Evolutionary conservation across 2,113 vertebrate genomes (phyloP).

Genomic region (Aptenodytes forsteri): DNA sequence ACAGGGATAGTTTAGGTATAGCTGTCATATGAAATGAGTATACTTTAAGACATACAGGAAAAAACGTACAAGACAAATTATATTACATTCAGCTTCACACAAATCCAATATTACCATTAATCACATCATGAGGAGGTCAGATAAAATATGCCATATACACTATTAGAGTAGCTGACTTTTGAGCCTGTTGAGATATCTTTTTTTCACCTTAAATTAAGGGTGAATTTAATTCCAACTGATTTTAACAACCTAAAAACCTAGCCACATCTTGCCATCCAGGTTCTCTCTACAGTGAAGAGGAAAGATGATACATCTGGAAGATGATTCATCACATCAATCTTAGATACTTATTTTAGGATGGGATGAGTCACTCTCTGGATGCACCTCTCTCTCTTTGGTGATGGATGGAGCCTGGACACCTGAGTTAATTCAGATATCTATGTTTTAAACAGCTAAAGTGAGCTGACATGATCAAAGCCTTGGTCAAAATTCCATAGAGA

Average conservation of each 20-base stretch:
- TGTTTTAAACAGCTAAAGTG: neutral
- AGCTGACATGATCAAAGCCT: neutral
- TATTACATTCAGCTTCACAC: neutral
- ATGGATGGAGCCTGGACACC: neutral
- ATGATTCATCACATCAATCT: neutral
- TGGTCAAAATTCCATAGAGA: neutral
- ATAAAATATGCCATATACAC: neutral
- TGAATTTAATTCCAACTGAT: neutral
- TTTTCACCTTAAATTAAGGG: neutral
- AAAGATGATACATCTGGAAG: neutral
- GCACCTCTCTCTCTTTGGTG: neutral
- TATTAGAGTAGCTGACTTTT: neutral
- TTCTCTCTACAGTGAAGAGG: neutral
- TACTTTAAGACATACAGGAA: neutral
- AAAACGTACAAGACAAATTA: neutral
- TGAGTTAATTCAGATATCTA: neutral
- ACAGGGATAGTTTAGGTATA: neutral
- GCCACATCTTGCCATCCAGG: neutral
- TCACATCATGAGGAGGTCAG: neutral
- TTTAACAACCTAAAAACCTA: neutral
- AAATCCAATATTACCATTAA: neutral
- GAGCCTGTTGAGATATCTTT: neutral
- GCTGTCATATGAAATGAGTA: neutral
- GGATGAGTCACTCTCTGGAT: neutral
- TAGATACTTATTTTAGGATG: neutral